Evolutionary conservation across 2,113 vertebrate genomes (phyloP), one percentile per base, ranked within the genome.

Genomic region (Micromys minutus): DNA sequence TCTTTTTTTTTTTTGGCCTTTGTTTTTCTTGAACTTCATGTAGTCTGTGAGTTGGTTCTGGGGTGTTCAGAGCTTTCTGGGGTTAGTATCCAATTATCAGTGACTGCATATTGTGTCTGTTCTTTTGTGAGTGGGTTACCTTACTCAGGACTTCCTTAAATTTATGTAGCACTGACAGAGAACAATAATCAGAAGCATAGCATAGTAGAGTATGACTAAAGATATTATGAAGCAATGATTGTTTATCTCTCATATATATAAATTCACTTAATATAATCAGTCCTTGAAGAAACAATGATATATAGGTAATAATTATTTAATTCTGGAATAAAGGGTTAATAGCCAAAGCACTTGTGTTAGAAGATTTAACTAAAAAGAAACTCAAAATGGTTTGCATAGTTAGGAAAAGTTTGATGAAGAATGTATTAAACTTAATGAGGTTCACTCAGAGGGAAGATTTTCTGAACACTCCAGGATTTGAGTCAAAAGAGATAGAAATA

Each of bases 101-200:
- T n/a, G n/a, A n/a, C n/a, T n/a, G n/a, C n/a, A n/a, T n/a, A n/a
- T n/a, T n/a, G n/a, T n/a, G n/a, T n/a, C n/a, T n/a, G n/a, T n/a
- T n/a, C n/a, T n/a, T n/a, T n/a, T n/a, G n/a, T n/a, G n/a, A n/a
- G n/a, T n/a, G n/a, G n/a, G n/a, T n/a, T n/a, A n/a, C n/a, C n/a
- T n/a, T n/a, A n/a, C n/a, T n/a, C n/a, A n/a, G n/a, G 0, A 39
- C 15, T 34, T 11, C 34, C 34, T 63, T 71, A 19, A 26, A 9
- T 21, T 2, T 10, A 39, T 6, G 12, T 47, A 36, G 1, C 69
- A 39, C 10, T 12, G 19, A 57, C 19, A 86, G n/a, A 42, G n/a
- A 10, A 15, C 5, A 59, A 19, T 2, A 39, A 24, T 16, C 0
- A n/a, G 13, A 57, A 13, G 21, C 2, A 39, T 12, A 4, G 3